Evolutionary conservation across 2,113 vertebrate genomes (phyloP).

Genomic region (Megaceryle torquata): DNA sequence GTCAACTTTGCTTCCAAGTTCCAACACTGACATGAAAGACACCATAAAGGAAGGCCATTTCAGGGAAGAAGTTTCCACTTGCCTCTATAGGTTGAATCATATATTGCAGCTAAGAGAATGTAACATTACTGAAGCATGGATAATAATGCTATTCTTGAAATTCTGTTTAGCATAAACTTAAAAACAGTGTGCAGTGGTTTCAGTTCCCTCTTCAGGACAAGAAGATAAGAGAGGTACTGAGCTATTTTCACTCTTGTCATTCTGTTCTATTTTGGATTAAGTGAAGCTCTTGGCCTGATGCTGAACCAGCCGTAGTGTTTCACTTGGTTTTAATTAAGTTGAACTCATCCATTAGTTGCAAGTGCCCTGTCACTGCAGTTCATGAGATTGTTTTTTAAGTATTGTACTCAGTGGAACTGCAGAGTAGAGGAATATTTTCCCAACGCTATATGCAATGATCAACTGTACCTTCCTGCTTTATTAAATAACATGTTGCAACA

Average conservation of each 20-base stretch:
- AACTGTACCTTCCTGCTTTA: background rate
- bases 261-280: background rate
- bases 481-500: background rate
- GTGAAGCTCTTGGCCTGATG: background rate
- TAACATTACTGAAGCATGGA: background rate
- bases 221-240: background rate
- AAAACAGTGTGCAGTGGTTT: background rate
- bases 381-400: background rate
- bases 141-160: slow-evolving; percentile 1
- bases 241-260: background rate
- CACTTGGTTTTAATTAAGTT: background rate
- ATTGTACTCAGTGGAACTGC: background rate
- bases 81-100: background rate
- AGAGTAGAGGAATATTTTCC: background rate
- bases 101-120: background rate
- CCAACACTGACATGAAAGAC: background rate
- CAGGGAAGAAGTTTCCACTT: background rate
- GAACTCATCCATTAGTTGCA: background rate
- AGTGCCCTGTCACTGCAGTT: background rate
- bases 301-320: background rate
- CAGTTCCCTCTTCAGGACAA: background rate
- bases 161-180: background rate
- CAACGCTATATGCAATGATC: background rate
- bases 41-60: background rate
- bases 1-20: slow-evolving; percentile 38